These are phyloP conservation scores for Scomber japonicus DNA, from an alignment of 2,113 vertebrate species.

Conservation along the genomic window DNA sequence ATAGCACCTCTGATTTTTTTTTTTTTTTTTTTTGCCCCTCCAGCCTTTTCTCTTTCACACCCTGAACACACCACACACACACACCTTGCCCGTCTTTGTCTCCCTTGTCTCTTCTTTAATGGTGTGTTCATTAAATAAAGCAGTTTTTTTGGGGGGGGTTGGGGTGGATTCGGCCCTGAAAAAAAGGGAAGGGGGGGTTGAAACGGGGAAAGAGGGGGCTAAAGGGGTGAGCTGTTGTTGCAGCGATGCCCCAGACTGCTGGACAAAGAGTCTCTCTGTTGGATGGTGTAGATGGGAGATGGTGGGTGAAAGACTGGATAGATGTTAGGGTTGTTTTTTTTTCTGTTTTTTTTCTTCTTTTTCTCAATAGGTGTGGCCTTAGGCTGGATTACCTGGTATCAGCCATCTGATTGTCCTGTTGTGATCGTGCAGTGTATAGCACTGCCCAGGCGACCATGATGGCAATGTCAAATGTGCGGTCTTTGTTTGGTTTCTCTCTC, in stretches of 20 bases:
- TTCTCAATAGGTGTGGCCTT: constrained; percentile 41
- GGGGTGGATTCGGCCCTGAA: constrained; percentile 60
- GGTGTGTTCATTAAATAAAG: constrained; percentile 82
- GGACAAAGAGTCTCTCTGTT: constrained; percentile 81
- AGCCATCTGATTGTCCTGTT: constrained; percentile 44
- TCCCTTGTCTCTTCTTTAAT: constrained; percentile 77
- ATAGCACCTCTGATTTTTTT: constrained; percentile 72
- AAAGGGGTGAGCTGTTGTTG: constrained; percentile 44
- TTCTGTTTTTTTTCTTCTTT: constrained; percentile 30
- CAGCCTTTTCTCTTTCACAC: constrained; percentile 77
- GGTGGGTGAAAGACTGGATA: constrained; percentile 37
- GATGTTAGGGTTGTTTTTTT: constrained; percentile 26
- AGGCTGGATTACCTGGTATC: constrained; percentile 50
- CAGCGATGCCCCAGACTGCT: constrained; percentile 58
- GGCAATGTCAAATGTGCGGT: constrained; percentile 57
- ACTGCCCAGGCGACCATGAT: constrained; percentile 39
- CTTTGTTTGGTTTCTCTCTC: constrained; percentile 29
- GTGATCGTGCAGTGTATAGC: background rate
- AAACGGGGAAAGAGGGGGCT: constrained; percentile 10
- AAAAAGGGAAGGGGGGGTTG: constrained; percentile 32
- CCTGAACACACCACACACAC: constrained; percentile 50
- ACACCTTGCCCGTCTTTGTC: constrained; percentile 68
- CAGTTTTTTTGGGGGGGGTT: constrained; percentile 58
- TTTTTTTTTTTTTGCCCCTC: constrained; percentile 47
- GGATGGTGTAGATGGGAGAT: constrained; percentile 49